Conservation (phyloP, 2,888 invertebrate genomes). For the Gnatocerus cornutus region DNA sequence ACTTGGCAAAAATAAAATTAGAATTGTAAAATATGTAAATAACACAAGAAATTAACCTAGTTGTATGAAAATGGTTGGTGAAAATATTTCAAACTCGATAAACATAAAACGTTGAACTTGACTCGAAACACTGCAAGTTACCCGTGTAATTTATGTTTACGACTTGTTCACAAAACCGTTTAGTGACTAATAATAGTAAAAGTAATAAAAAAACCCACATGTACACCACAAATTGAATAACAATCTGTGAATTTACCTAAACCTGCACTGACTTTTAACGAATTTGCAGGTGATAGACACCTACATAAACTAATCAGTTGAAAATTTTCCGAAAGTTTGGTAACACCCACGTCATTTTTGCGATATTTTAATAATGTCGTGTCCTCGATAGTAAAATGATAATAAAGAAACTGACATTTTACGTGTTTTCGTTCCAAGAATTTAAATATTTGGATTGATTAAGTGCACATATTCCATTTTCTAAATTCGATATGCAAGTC, state of each 20-base stretch:
- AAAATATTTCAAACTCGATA: constrained; percentile 7
- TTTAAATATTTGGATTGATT: too few relatives aligned
- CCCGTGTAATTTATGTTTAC: constrained; percentile 25
- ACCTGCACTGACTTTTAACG: constrained; percentile 5
- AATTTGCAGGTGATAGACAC: constrained; percentile 1
- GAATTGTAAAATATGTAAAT: constrained; percentile 8
- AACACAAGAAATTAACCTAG: constrained; percentile 17
- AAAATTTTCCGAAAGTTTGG: too few relatives aligned
- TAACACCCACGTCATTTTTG: too few relatives aligned
- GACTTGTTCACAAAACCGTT: not conserved
- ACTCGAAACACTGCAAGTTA: constrained; percentile 21
- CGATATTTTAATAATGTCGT: too few relatives aligned
- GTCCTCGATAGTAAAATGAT: too few relatives aligned
- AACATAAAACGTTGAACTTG: constrained; percentile 35
- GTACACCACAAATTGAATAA: not conserved
- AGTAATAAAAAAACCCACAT: constrained; percentile 6
- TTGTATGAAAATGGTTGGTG: constrained; percentile 25
- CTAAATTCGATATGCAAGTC: too few relatives aligned
- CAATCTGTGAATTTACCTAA: not conserved
- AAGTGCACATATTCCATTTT: too few relatives aligned
- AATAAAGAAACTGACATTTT: too few relatives aligned
- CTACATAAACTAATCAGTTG: not conserved
- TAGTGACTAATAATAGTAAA: constrained; percentile 13
- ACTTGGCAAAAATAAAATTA: constrained; percentile 8
- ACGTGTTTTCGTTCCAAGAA: too few relatives aligned